Evolutionary conservation across 2,888 invertebrate species (phyloP).

Genomic region (Diogma glabrata): DNA sequence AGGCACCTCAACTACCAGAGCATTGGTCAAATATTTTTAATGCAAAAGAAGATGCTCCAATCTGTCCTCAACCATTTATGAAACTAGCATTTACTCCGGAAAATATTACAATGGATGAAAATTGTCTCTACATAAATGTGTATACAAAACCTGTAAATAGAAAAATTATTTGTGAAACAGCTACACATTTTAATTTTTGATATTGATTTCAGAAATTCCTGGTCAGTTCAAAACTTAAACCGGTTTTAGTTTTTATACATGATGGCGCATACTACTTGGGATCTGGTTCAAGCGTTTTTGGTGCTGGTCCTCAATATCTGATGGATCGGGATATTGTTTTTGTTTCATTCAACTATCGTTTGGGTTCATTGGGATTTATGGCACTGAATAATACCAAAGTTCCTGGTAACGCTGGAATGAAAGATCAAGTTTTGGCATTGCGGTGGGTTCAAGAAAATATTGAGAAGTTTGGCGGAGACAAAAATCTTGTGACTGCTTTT

Average conservation of each 20-base stretch:
- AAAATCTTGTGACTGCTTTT: conserved; percentile 45
- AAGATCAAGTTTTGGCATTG: conserved; percentile 3
- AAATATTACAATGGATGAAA: too few species aligned
- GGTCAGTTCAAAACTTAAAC: too few species aligned
- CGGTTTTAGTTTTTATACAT: conserved; percentile 30
- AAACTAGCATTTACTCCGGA: conserved; percentile 43
- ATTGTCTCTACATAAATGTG: conserved; percentile 36
- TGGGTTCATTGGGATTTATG: neutral
- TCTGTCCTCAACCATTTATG: conserved; percentile 29
- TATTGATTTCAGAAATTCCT: too few species aligned
- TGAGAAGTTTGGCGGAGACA: conserved; percentile 51
- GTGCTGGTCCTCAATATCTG: conserved; percentile 21
- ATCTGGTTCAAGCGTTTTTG: conserved; percentile 22
- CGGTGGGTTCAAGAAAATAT: conserved; percentile 44
- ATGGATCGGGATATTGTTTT: conserved; percentile 26
- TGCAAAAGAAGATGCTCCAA: conserved; percentile 34
- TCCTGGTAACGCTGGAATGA: conserved; percentile 53
- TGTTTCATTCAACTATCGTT: conserved; percentile 28
- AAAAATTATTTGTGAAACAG: too few species aligned
- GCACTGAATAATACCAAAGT: conserved; percentile 31
- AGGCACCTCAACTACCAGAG: conserved; percentile 27
- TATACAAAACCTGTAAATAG: conserved; percentile 31
- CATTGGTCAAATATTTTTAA: conserved; percentile 21
- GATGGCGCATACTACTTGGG: conserved; percentile 25
- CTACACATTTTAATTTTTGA: too few species aligned